Percentiles rank a stretch among this genome's conserved stretches.
phyloP scores from a whole-genome alignment of 2,797 vertebrate genomes.

The Rhabdomys pumilio region DNA sequence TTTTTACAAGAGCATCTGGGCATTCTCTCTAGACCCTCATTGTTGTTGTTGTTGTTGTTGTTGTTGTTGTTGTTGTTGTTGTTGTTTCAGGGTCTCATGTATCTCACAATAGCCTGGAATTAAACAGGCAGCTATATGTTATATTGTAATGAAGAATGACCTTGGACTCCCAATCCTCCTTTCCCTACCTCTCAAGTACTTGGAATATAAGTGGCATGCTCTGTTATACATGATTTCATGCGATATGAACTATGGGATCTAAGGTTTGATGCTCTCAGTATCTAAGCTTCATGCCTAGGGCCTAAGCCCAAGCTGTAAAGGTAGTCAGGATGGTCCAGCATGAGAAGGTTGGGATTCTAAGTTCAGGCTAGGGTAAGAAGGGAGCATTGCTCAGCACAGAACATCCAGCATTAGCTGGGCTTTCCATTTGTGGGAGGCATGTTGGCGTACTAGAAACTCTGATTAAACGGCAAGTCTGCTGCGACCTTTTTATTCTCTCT shows the following conservation, averaged over 20 bases:
- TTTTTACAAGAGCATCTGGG: not conserved
- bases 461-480: slow-evolving; percentile 56
- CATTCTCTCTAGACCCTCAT: not conserved
- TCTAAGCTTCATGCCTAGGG: not conserved
- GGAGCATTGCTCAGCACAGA: not conserved
- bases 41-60: not conserved
- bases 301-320: not conserved
- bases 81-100: not conserved
- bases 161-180: no score
- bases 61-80: not conserved
- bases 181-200: not conserved
- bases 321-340: not conserved
- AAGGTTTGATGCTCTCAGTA: not conserved
- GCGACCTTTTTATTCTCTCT: slow-evolving; percentile 75
- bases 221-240: not conserved
- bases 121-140: not conserved
- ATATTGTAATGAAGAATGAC: not conserved
- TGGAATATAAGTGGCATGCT: not conserved
- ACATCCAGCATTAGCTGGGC: not conserved
- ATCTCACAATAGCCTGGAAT: not conserved
- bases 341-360: not conserved
- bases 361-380: not conserved
- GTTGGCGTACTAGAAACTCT: slow-evolving; percentile 53
- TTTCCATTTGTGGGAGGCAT: not conserved
- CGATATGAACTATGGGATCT: not conserved